phyloP scores from a whole-genome alignment of 2,888 invertebrate genomes.

The Pristionchus exspectatus region DNA sequence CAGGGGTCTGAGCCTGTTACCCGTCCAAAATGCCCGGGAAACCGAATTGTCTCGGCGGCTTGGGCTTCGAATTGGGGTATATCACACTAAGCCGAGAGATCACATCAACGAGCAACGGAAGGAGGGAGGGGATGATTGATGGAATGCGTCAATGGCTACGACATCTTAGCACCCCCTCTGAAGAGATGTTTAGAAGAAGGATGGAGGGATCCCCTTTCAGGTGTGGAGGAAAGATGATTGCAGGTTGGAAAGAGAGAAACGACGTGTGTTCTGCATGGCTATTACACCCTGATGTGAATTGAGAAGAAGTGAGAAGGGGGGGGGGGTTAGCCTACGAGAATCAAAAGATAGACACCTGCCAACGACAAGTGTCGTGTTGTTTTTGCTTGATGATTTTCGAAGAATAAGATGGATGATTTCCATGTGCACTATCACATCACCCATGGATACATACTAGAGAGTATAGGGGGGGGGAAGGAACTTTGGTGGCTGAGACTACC shows the following conservation, averaged over 20 bases:
- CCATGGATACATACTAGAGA: not conserved
- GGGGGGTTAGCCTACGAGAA: not conserved
- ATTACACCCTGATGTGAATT: not conserved
- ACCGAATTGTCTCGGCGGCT: not conserved
- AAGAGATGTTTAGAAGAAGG: not conserved
- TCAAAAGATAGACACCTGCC: not conserved
- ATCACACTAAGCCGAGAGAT: not conserved
- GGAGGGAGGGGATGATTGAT: constrained; percentile 15
- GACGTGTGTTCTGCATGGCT: not conserved
- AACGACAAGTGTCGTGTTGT: not conserved
- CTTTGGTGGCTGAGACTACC: not conserved
- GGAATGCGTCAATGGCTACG: not conserved
- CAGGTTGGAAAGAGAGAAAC: constrained; percentile 4
- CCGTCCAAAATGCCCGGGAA: no score
- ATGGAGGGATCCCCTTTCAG: not conserved
- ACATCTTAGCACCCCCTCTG: not conserved
- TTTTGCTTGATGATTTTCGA: not conserved
- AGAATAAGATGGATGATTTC: not conserved
- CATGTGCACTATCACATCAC: not conserved
- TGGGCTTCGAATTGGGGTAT: not conserved
- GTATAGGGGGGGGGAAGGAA: not conserved
- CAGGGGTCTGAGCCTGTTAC: no score
- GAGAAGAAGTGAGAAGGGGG: not conserved
- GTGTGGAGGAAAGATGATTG: not conserved
- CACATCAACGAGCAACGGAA: not conserved